Evolutionary conservation across 2,113 vertebrate genomes (phyloP).

Genomic region (Tragelaphus strepsiceros): DNA sequence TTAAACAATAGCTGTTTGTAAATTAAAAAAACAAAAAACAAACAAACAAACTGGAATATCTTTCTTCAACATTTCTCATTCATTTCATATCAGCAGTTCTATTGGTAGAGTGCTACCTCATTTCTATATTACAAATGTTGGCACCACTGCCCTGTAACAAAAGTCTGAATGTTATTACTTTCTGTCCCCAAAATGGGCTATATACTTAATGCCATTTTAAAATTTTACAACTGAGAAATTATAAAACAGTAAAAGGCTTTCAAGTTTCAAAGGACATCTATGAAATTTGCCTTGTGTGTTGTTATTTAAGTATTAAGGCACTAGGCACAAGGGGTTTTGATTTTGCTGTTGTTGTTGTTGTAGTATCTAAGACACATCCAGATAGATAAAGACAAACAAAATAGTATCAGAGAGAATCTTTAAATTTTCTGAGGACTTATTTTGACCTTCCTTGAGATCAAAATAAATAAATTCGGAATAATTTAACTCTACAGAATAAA

Average conservation of each 20-base stretch:
- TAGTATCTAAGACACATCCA: background rate
- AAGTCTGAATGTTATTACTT: background rate
- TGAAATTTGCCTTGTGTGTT: background rate
- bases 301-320: background rate
- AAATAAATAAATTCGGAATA: conserved; percentile 23
- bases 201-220: background rate
- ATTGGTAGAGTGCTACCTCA: background rate
- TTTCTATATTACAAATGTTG: background rate
- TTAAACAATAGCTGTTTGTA: background rate
- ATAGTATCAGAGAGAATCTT: background rate
- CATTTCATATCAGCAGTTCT: background rate
- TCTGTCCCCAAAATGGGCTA: background rate
- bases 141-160: background rate
- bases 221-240: background rate
- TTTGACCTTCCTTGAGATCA: conserved; percentile 10
- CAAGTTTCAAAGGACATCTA: background rate
- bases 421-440: background rate
- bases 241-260: background rate
- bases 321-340: background rate
- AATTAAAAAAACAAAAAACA: background rate
- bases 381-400: conserved; percentile 43
- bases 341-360: background rate
- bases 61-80: background rate
- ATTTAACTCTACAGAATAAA: conserved; percentile 48
- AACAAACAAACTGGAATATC: background rate